Percentiles rank a stretch among this genome's conserved stretches.
Conservation (phyloP, 2,113 vertebrate genomes). For the Hystrix cristata region DNA sequence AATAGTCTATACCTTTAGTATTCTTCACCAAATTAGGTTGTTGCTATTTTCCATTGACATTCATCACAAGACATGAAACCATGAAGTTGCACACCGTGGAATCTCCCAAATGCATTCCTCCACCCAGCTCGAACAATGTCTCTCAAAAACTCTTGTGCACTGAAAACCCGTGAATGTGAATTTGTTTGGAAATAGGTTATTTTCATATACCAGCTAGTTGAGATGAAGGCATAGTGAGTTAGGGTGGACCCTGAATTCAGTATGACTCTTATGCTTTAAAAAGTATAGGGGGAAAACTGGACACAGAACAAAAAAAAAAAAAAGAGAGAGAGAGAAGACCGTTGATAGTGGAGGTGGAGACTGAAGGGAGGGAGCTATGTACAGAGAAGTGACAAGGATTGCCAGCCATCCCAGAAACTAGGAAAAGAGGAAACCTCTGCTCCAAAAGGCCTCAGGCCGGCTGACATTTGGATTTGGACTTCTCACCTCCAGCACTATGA, state of each 20-base stretch:
- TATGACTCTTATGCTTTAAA: background rate
- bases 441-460: background rate
- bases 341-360: background rate
- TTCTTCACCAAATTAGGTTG: background rate
- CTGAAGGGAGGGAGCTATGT: background rate
- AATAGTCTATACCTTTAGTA: background rate
- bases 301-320: background rate
- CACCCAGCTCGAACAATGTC: too few species aligned
- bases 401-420: background rate
- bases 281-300: background rate
- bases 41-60: background rate
- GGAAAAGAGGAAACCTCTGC: background rate
- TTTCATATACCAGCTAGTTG: background rate
- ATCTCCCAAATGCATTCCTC: background rate
- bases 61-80: background rate
- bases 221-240: background rate
- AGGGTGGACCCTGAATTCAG: background rate
- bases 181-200: background rate
- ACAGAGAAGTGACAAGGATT: background rate
- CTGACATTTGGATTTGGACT: background rate
- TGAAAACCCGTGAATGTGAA: background rate
- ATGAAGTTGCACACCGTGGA: background rate
- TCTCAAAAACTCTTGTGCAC: background rate
- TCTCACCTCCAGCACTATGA: background rate
- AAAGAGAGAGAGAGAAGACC: background rate